Evolutionary conservation across 1,140 invertebrate species (phyloP), one percentile per base, ranked within the genome.

Genomic region (Temnothorax nylanderi): DNA sequence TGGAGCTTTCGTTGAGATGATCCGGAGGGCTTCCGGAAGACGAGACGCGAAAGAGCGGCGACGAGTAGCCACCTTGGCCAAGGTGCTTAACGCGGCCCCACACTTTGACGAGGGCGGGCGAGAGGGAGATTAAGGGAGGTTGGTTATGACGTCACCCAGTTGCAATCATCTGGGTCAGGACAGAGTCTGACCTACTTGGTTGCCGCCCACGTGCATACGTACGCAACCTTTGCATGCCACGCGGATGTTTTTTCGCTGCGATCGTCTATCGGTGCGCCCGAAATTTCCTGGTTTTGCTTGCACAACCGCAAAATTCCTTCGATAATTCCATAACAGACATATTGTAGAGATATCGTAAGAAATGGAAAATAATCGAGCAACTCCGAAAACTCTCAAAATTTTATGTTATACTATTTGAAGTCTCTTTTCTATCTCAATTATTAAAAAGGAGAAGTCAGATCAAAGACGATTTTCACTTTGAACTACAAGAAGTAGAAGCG

Each of bases 151-250:
- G 94, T 95, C 94, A 95, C 90, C 51, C 86, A 56, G 76, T 47
- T 65, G 49, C 81, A 91, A 87, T 94, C 94, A 95, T 94, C 92
- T 94, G 92, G 94, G 94, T 95, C 94, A 94, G 93, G 91, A 94
- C 92, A 86, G 87, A 88, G 90, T 92, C 80, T 92, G 94, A 94
- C 94, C 94, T 90, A 94, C 92, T 94, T 95, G 76, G 78, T n/a
- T 58, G 67, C 16, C 82, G 13, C 51, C 51, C 74, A 44, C 34
- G 41, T 44, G 56, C 69, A 58, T 71, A 72, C 49, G 49, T 74
- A 77, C 88, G 58, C 64, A 78, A 76, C 71, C 87, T 77, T 86
- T 89, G 44, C 72, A 78, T 60, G 47, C 26, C 37, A 16, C 58
- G 37, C 21, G 37, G 58, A 41, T 58, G 3, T 51, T 21, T 75